These are phyloP conservation scores for Sphaerophoria taeniata DNA, from an alignment of 2,888 invertebrate species.

Conservation along the genomic window DNA sequence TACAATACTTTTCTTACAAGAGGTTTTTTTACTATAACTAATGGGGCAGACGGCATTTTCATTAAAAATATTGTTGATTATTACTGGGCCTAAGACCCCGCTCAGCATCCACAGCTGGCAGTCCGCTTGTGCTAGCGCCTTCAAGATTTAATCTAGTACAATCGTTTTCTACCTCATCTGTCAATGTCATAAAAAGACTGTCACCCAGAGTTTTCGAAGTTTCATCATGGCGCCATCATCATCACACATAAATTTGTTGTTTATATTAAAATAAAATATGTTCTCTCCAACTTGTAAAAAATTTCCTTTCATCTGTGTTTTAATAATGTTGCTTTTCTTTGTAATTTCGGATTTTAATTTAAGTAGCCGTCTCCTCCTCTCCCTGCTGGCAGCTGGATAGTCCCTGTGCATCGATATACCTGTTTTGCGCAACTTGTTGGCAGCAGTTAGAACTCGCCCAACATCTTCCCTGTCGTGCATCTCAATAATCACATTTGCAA, in stretches of 20 bases:
- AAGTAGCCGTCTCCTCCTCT: conserved; percentile 1
- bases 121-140: neutral
- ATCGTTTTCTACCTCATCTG: neutral
- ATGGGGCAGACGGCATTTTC: conserved; percentile 10
- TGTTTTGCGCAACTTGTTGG: neutral
- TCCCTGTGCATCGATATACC: neutral
- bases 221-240: neutral
- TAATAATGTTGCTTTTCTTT: neutral
- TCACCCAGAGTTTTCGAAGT: conserved; percentile 6
- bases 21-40: neutral
- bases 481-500: conserved; percentile 6
- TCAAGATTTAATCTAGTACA: conserved; percentile 8
- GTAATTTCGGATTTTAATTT: conserved; percentile 5
- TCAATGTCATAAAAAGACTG: neutral
- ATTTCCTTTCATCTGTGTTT: conserved; percentile 7
- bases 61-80: conserved; percentile 16
- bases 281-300: neutral
- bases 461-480: conserved; percentile 3
- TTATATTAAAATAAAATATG: neutral
- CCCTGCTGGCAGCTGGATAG: conserved; percentile 6
- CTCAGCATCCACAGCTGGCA: neutral
- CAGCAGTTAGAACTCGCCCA: neutral
- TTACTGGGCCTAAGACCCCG: neutral
- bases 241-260: neutral
- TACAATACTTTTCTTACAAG: neutral